These are phyloP conservation scores for Cephalopholis sonnerati DNA, from an alignment of 2,113 vertebrate species.

Conservation along the genomic window DNA sequence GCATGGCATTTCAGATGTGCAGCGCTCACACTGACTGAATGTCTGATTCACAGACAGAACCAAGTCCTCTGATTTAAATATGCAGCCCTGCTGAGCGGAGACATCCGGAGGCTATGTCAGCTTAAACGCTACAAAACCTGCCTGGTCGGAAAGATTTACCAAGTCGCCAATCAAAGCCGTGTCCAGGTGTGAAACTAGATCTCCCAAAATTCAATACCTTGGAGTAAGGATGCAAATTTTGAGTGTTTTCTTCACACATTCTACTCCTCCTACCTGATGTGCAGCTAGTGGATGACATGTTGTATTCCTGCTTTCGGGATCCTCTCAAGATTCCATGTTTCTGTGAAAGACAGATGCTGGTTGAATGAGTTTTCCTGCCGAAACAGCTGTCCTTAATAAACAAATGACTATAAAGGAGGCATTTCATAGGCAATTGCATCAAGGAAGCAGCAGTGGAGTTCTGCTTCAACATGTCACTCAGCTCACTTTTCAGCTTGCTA, in stretches of 20 bases:
- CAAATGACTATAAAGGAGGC: conserved; percentile 68
- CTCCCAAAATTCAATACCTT: conserved; percentile 6
- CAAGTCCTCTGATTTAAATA: conserved; percentile 55
- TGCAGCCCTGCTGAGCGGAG: conserved; percentile 54
- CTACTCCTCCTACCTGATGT: not conserved
- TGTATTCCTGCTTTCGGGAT: conserved; percentile 8
- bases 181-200: conserved; percentile 10
- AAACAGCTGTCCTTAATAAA: conserved; percentile 76
- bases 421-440: conserved; percentile 76
- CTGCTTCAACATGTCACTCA: conserved; percentile 62
- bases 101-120: conserved; percentile 35
- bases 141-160: conserved; percentile 42
- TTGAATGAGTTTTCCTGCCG: conserved; percentile 41
- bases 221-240: not conserved
- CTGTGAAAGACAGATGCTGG: conserved; percentile 70
- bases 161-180: conserved; percentile 38
- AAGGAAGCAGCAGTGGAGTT: conserved; percentile 57
- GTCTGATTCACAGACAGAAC: conserved; percentile 38
- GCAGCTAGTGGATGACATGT: not conserved
- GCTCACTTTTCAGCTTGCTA: conserved; percentile 35
- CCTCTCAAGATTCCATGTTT: conserved; percentile 46
- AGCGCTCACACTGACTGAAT: conserved; percentile 26
- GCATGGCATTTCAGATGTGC: conserved; percentile 26
- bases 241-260: not conserved
- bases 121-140: conserved; percentile 55